Evolutionary conservation across 2,888 invertebrate genomes (phyloP), one percentile per base, ranked within the genome.

Genomic region (Lasioglossum calceatum): DNA sequence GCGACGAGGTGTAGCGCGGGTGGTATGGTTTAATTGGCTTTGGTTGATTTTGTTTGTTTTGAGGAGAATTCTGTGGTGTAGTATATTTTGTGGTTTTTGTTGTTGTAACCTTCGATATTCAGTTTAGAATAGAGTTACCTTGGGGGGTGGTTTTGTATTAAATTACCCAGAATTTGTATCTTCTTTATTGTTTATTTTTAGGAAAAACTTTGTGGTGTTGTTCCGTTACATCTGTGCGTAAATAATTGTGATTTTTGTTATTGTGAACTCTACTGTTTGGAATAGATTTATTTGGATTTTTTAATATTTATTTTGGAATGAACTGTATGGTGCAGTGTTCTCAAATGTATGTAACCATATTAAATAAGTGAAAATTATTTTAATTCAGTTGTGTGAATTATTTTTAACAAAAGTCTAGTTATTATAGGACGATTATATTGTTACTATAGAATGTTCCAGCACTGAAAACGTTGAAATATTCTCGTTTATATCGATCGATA

Each of bases 401-500:
- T 50, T 16, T 50, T 50, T 5, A 16, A 50, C 5, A 19, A 19
- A 50, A 50, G 50, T 50, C 7, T 23, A 50, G 19, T 7, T 7
- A 54, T 23, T 54, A 23, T 23, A 54, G 50, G 23, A 23, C 8
- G 8, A 54, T 0, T 7, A 7, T 50, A 50, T 54, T 2, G 3
- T 27, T 27, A 4, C 1, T n/a, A 14, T 14, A 27, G 27, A 14
- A 27, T n/a, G 27, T 12, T 61, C 50, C 61, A 3, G 1, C 14
- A 27, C 12, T 61, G n/a, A 61, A 61, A 27, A 27, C 61, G 61
- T 71, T n/a, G 72, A 72, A 73, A 36, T 50, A 73, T 73, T 73
- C 32, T 73, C 73, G 27, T 32, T 47, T 12, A 23, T 8, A 12
- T 32, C 47, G 76, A 87, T 79, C 79, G 42, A 71, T 77, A 75